These are phyloP conservation scores for Istiophorus platypterus DNA, from an alignment of 2,113 vertebrate genomes.

Conservation along the genomic window DNA sequence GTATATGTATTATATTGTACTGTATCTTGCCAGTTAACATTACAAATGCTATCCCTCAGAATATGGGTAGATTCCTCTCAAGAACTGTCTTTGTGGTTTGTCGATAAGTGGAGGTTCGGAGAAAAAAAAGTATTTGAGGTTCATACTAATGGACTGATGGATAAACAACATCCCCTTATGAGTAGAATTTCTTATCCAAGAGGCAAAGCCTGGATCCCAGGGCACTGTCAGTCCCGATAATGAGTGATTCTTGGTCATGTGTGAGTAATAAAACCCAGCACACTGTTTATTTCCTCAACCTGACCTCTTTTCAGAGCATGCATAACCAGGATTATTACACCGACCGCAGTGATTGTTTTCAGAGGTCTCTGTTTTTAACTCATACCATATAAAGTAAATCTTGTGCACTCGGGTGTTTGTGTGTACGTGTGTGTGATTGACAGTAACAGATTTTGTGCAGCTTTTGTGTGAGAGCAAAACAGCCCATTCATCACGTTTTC, in stretches of 20 bases:
- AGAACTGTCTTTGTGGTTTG: not conserved
- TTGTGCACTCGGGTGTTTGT: not conserved
- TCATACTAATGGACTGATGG: not conserved
- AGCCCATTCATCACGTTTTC: slow-evolving; percentile 31
- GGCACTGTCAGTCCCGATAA: slow-evolving; percentile 43
- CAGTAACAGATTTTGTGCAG: slow-evolving; percentile 18
- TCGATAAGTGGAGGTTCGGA: not conserved
- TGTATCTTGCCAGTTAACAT: not conserved
- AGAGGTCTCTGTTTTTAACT: slow-evolving; percentile 38
- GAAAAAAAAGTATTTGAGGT: not conserved
- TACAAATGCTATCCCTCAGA: not conserved
- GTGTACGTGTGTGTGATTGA: slow-evolving; percentile 12
- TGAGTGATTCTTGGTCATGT: slow-evolving; percentile 65
- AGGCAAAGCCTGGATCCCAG: slow-evolving; percentile 9
- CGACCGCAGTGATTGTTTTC: slow-evolving; percentile 51
- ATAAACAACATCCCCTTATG: slow-evolving; percentile 14
- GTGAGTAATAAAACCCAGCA: slow-evolving; percentile 66
- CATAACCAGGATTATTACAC: slow-evolving; percentile 58
- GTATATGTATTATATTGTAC: not conserved
- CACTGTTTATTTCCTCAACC: slow-evolving; percentile 67
- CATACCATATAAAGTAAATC: slow-evolving; percentile 21
- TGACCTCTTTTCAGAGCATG: slow-evolving; percentile 59
- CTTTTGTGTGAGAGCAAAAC: slow-evolving; percentile 1
- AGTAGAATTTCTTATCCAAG: slow-evolving; percentile 16
- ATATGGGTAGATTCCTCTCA: not conserved